Percentiles rank a stretch among this genome's conserved stretches.
Conservation (phyloP, 2,113 vertebrate species). For the Eidolon helvum region DNA sequence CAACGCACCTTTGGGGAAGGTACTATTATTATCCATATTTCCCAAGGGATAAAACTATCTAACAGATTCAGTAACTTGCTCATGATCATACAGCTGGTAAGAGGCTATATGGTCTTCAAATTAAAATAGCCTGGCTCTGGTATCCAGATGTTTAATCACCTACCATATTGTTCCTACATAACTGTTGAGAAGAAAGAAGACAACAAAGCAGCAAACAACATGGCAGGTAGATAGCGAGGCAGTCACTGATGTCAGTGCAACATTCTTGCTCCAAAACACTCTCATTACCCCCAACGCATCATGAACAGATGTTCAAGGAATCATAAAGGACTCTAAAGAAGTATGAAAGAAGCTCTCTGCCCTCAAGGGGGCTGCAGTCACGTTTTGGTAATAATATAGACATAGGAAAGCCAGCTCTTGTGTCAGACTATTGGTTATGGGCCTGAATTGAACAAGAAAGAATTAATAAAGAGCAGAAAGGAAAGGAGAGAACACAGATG, state of each 20-base stretch:
- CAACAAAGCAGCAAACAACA: background rate
- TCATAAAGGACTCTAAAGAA: background rate
- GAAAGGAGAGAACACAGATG: background rate
- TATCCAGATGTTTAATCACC: background rate
- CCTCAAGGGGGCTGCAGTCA: background rate
- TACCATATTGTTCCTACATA: background rate
- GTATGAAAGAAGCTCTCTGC: background rate
- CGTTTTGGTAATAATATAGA: background rate
- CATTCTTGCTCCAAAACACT: background rate
- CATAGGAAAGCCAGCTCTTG: background rate
- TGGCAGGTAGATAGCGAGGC: background rate
- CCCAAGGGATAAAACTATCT: background rate
- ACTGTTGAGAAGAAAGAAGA: background rate
- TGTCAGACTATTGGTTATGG: background rate
- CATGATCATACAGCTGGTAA: background rate
- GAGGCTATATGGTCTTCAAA: background rate
- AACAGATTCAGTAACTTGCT: background rate
- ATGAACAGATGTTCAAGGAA: background rate
- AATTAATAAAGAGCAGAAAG: background rate
- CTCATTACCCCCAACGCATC: accelerated
- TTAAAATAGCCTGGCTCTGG: background rate
- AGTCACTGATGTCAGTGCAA: background rate
- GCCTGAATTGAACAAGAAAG: background rate
- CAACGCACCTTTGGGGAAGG: background rate
- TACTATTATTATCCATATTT: background rate